Conservation (phyloP, 2,113 vertebrate species). For the Ginglymostoma cirratum region DNA sequence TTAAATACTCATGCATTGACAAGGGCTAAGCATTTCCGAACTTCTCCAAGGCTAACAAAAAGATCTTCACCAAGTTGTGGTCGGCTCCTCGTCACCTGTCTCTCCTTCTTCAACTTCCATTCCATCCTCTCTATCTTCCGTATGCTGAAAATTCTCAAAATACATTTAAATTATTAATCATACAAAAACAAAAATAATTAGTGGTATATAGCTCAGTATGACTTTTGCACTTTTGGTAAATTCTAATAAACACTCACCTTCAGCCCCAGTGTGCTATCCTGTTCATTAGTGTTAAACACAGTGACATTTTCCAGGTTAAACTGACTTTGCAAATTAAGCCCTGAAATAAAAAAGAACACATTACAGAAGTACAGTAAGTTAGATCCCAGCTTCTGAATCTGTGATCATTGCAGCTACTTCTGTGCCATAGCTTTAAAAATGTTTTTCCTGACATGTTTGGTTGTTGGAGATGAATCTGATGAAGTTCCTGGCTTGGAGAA, state of each 20-base stretch:
- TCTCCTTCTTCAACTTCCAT: conserved; percentile 97
- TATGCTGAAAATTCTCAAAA: conserved; percentile 56
- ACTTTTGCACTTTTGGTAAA: neutral
- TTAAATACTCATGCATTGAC: neutral
- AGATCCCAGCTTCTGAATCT: neutral
- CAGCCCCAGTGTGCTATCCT: conserved; percentile 88
- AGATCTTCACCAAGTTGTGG: conserved; percentile 70
- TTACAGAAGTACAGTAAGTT: neutral
- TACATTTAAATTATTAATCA: neutral
- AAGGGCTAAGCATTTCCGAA: neutral
- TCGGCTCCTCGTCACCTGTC: conserved; percentile 94
- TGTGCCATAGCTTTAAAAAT: neutral
- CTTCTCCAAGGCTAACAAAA: neutral
- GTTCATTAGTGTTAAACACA: conserved; percentile 94
- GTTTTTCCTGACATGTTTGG: neutral
- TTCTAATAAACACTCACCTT: conserved; percentile 62
- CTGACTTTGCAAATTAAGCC: conserved; percentile 94
- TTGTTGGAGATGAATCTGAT: neutral
- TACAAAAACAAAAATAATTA: neutral
- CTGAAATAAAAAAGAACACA: conserved; percentile 55
- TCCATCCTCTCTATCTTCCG: conserved; percentile 83
- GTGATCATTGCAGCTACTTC: neutral
- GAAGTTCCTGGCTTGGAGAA: neutral
- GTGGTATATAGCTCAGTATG: neutral
- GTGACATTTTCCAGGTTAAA: conserved; percentile 97